A percentile compares a stretch with the other conserved stretches of the same genome.
Conservation (phyloP, 2,888 invertebrate genomes). For the Pyrgus malvae region DNA sequence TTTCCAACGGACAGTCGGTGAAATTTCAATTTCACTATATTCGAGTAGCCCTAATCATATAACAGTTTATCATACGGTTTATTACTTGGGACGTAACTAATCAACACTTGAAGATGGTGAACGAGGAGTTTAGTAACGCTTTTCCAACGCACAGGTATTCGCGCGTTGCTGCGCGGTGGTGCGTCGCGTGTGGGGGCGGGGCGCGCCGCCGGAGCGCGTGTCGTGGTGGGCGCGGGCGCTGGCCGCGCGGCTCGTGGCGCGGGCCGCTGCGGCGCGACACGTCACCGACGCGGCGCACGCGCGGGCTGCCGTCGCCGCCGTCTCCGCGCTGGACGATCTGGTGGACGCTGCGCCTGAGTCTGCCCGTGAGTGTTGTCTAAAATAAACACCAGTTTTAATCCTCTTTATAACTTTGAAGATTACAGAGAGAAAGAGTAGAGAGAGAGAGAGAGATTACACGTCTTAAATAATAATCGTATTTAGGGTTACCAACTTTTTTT, state of each 20-base stretch:
- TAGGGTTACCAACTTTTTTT: no score
- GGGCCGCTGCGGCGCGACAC: constrained; percentile 55
- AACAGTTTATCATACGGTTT: no score
- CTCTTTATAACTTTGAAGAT: no score
- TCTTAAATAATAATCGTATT: no score
- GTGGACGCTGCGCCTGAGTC: constrained; percentile 57
- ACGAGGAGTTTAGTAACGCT: background rate
- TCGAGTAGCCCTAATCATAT: no score
- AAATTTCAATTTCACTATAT: no score
- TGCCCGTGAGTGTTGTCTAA: constrained; percentile 50
- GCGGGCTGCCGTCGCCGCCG: constrained; percentile 55
- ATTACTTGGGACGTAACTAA: no score
- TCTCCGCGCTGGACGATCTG: constrained; percentile 63
- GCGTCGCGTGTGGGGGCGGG: constrained; percentile 57
- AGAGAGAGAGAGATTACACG: no score
- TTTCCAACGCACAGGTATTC: constrained; percentile 51
- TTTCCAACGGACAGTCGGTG: no score
- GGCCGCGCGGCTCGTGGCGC: constrained; percentile 57
- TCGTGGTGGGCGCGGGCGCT: constrained; percentile 73
- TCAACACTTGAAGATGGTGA: no score
- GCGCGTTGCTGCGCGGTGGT: constrained; percentile 63
- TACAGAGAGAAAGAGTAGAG: no score
- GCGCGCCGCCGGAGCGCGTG: constrained; percentile 43
- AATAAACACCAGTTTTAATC: no score
- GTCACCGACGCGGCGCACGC: constrained; percentile 51